Conservation (phyloP, 1,140 invertebrate species). For the Drosophila punjabiensis region DNA sequence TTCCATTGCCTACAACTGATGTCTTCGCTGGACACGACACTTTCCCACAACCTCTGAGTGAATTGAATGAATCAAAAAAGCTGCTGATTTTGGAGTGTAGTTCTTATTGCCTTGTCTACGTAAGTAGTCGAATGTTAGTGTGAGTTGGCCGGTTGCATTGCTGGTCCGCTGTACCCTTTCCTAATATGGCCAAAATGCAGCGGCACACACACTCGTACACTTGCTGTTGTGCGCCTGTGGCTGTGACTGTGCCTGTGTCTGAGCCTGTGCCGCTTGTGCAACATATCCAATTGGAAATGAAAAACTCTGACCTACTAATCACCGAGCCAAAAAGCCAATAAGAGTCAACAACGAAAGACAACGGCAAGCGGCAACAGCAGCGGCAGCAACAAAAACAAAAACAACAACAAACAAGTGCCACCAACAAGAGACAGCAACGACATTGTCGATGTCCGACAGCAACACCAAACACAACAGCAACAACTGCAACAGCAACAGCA, state of each 20-base stretch:
- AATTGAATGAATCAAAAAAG: constrained; percentile 69
- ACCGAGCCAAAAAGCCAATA: constrained; percentile 83
- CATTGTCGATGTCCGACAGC: constrained; percentile 49
- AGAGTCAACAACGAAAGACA: constrained; percentile 72
- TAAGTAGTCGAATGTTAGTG: constrained; percentile 38
- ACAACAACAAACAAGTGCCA: constrained; percentile 47
- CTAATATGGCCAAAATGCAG: constrained; percentile 69
- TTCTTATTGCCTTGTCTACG: constrained; percentile 74
- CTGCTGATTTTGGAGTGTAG: constrained; percentile 54
- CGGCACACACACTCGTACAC: constrained; percentile 62
- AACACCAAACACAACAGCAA: constrained; percentile 35
- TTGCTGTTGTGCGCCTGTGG: constrained; percentile 27
- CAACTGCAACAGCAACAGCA: constrained; percentile 34
- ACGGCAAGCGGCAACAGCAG: constrained; percentile 44
- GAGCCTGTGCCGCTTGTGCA: constrained; percentile 64
- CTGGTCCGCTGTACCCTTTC: constrained; percentile 78
- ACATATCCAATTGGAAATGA: constrained; percentile 83
- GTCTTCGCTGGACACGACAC: constrained; percentile 36
- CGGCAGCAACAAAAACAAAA: constrained; percentile 18
- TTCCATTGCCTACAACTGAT: constrained; percentile 32
- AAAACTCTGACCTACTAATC: constrained; percentile 83
- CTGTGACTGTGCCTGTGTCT: constrained; percentile 17
- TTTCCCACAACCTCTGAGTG: constrained; percentile 64
- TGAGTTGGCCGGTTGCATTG: constrained; percentile 46
- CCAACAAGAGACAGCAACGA: constrained; percentile 59